These are phyloP conservation scores for Philaethria dido DNA, from an alignment of 2,888 invertebrate species.

Conservation along the genomic window DNA sequence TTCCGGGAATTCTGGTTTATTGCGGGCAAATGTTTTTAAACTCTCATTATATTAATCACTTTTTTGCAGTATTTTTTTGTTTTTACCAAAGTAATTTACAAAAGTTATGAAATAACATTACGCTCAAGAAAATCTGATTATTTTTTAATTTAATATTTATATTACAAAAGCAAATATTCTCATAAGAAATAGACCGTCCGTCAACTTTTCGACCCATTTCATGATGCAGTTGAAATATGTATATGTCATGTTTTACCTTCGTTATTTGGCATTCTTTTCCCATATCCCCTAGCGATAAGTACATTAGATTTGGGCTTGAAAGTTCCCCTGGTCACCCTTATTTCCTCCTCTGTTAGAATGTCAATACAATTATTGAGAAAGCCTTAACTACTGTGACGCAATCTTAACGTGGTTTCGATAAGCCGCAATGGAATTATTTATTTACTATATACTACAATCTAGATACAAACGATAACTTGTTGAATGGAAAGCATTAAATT, in stretches of 20 bases:
- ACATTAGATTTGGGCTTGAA: slow-evolving; percentile 73
- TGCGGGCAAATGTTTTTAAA: slow-evolving; percentile 4
- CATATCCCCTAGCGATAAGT: slow-evolving; percentile 74
- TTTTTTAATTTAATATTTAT: slow-evolving; percentile 10
- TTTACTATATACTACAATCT: neutral
- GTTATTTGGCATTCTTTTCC: slow-evolving; percentile 52
- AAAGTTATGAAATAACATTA: slow-evolving; percentile 2
- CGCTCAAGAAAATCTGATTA: slow-evolving; percentile 2
- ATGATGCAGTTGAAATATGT: neutral
- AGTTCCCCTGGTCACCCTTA: slow-evolving; percentile 69
- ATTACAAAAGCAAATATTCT: slow-evolving; percentile 15
- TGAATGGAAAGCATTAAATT: neutral
- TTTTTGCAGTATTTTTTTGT: neutral
- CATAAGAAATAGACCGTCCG: slow-evolving; percentile 19
- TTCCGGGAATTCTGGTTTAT: slow-evolving; percentile 18
- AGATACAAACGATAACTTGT: neutral
- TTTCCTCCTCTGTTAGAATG: slow-evolving; percentile 71
- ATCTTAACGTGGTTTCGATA: slow-evolving; percentile 1
- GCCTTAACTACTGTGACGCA: slow-evolving; percentile 17
- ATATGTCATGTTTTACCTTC: slow-evolving; percentile 47
- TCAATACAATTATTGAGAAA: slow-evolving; percentile 48
- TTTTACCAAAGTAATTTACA: neutral
- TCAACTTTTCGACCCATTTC: slow-evolving; percentile 20
- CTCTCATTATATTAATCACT: slow-evolving; percentile 11
- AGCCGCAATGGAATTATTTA: slow-evolving; percentile 7